These are phyloP conservation scores for Oxystoma pomonae DNA, from an alignment of 2,888 invertebrate species.

Conservation along the genomic window DNA sequence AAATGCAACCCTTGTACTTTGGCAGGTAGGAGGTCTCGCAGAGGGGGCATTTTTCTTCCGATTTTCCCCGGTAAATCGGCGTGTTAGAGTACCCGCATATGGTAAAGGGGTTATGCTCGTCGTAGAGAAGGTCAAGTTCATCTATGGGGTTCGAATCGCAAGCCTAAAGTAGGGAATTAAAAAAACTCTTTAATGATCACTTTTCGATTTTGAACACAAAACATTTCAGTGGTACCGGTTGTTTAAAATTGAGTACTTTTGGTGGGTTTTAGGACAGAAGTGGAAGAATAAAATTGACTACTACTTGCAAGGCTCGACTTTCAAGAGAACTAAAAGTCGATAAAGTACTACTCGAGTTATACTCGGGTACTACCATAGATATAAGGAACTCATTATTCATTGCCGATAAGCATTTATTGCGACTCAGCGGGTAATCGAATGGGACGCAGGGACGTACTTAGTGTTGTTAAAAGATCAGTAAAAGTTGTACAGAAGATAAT, in stretches of 20 bases:
- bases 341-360: too few relatives aligned
- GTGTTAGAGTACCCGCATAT: constrained; percentile 89
- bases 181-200: constrained; percentile 53
- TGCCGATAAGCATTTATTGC: too few relatives aligned
- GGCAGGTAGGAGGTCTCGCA: constrained; percentile 87
- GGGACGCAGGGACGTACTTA: too few relatives aligned
- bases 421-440: too few relatives aligned
- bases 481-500: too few relatives aligned
- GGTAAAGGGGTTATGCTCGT: constrained; percentile 97
- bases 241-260: neutral
- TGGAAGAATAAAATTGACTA: neutral
- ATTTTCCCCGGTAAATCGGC: constrained; percentile 94
- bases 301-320: neutral
- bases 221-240: neutral
- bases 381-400: too few relatives aligned
- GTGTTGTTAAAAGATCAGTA: too few relatives aligned
- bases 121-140: constrained; percentile 85
- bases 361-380: too few relatives aligned
- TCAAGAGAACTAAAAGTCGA: neutral
- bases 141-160: constrained; percentile 85
- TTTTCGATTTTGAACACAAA: neutral
- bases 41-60: constrained; percentile 88
- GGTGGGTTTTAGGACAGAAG: neutral
- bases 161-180: constrained; percentile 55
- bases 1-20: constrained; percentile 79